A percentile compares a stretch with the other conserved stretches of the same genome.
Evolutionary conservation across 2,113 vertebrate species (phyloP).

Genomic region (Corythoichthys intestinalis): DNA sequence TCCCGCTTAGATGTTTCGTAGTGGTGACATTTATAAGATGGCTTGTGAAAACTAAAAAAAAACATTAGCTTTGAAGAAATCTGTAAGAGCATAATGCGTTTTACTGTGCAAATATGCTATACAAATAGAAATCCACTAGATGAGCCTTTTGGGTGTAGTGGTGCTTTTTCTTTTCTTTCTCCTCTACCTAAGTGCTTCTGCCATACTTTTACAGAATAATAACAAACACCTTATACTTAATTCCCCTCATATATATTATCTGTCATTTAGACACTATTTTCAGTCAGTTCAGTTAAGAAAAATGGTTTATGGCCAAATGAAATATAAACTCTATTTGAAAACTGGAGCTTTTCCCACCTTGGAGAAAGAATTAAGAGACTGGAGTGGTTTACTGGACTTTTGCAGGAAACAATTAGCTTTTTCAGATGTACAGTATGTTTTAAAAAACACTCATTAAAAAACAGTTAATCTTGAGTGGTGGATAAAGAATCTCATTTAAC

Average conservation of each 20-base stretch:
- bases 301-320: constrained; percentile 26
- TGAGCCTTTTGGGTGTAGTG: constrained; percentile 27
- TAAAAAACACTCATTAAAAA: constrained; percentile 28
- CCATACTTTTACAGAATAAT: constrained; percentile 27
- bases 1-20: constrained; percentile 13
- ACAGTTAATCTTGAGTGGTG: constrained; percentile 12
- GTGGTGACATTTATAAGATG: constrained; percentile 19
- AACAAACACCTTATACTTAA: constrained; percentile 19
- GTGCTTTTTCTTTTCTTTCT: constrained; percentile 9
- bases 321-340: constrained; percentile 5
- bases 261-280: constrained; percentile 21
- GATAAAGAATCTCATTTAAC: constrained; percentile 21
- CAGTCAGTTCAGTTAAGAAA: constrained; percentile 4
- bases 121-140: constrained; percentile 11
- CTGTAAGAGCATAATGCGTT: constrained; percentile 13
- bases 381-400: constrained; percentile 37
- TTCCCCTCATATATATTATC: constrained; percentile 6
- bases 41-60: constrained; percentile 12
- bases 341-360: constrained; percentile 11
- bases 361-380: constrained; percentile 32
- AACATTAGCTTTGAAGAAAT: constrained; percentile 27
- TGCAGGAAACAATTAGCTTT: constrained; percentile 28
- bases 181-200: constrained; percentile 12
- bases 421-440: constrained; percentile 16
- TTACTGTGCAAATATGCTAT: constrained; percentile 22